Evolutionary conservation across 2,113 vertebrate species (phyloP).

Genomic region (Paracanthobrama guichenoti): DNA sequence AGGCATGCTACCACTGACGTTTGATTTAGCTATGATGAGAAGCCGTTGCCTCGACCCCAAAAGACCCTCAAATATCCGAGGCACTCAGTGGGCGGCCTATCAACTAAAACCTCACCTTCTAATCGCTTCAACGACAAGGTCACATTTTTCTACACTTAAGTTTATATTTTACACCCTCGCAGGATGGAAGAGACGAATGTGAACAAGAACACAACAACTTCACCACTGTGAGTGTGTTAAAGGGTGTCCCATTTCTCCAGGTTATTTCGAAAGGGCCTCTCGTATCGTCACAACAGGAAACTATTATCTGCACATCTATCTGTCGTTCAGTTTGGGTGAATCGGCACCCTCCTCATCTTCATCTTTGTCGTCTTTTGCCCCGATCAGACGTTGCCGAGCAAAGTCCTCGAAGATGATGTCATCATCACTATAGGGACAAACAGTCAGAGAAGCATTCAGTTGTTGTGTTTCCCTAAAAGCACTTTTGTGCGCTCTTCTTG

Average conservation of each 20-base stretch:
- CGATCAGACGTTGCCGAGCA: conserved; percentile 90
- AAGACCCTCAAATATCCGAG: conserved; percentile 34
- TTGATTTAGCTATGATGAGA: conserved; percentile 49
- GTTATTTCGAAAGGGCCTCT: conserved; percentile 59
- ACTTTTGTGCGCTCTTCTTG: background rate
- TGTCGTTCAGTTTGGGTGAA: conserved; percentile 82
- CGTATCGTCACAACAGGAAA: conserved; percentile 46
- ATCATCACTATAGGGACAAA: conserved; percentile 79
- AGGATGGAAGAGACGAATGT: conserved; percentile 66
- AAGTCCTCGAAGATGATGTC: conserved; percentile 98
- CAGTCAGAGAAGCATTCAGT: background rate
- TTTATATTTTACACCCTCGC: conserved; percentile 52
- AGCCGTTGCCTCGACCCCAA: conserved; percentile 27
- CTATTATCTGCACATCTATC: conserved; percentile 70
- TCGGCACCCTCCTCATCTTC: conserved; percentile 85
- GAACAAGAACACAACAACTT: conserved; percentile 67
- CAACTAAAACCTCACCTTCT: conserved; percentile 47
- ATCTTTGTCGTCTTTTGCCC: conserved; percentile 86
- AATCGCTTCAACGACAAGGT: conserved; percentile 40
- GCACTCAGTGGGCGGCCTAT: conserved; percentile 31
- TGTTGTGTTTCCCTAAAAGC: background rate
- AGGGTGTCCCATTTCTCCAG: conserved; percentile 63
- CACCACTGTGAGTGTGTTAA: conserved; percentile 68
- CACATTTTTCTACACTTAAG: conserved; percentile 38
- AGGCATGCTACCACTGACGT: conserved; percentile 59